These are phyloP conservation scores for Anguilla japonica DNA, from an alignment of 2,113 vertebrate species.

Conservation along the genomic window DNA sequence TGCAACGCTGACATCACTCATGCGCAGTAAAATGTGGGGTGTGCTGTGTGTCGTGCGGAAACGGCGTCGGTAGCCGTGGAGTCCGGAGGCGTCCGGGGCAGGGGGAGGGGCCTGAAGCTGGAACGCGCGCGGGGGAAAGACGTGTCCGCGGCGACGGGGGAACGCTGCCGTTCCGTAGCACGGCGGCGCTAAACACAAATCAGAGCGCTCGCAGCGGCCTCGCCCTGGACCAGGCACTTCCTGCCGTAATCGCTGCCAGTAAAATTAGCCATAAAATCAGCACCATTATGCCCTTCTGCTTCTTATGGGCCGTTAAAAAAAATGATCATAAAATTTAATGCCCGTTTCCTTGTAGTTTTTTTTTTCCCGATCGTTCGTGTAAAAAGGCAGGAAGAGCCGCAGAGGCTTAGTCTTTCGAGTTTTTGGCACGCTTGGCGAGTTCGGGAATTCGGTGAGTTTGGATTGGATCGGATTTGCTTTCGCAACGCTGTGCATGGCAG, in stretches of 20 bases:
- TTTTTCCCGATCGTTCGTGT: constrained; percentile 63
- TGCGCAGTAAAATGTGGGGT: too few relatives aligned
- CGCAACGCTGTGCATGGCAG: not conserved
- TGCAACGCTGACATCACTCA: too few relatives aligned
- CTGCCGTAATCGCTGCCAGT: constrained; percentile 60
- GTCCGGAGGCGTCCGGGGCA: too few relatives aligned
- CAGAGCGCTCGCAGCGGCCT: not conserved
- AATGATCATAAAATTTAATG: constrained; percentile 51
- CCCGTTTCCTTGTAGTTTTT: constrained; percentile 56
- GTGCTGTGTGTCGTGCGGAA: too few relatives aligned
- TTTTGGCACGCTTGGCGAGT: not conserved
- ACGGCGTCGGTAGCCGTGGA: too few relatives aligned
- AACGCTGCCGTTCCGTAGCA: too few relatives aligned
- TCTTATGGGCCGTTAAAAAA: constrained; percentile 64
- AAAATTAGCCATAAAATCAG: constrained; percentile 64
- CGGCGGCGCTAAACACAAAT: too few relatives aligned
- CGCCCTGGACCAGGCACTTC: constrained; percentile 53
- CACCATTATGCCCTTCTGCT: constrained; percentile 57
- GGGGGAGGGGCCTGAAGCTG: too few relatives aligned
- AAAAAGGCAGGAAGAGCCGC: constrained; percentile 41
- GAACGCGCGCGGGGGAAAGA: too few relatives aligned
- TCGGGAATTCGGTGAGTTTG: not conserved
- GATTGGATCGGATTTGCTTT: not conserved
- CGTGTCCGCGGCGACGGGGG: too few relatives aligned
- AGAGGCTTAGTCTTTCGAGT: not conserved